phyloP scores from a whole-genome alignment of 2,888 invertebrate genomes.

The Hecatera dysodea region DNA sequence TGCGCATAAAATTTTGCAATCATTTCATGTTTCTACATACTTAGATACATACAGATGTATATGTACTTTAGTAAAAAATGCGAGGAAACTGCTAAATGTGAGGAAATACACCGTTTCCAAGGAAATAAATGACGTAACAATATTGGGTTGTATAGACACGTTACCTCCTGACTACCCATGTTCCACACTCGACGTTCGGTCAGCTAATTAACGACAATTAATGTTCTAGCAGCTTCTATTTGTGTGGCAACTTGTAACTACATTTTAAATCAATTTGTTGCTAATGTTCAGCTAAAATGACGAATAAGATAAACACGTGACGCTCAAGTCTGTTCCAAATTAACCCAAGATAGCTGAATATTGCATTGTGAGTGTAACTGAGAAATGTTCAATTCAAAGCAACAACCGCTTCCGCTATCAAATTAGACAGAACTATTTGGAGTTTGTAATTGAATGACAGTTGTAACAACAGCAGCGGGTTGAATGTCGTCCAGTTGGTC shows the following conservation, averaged over 20 bases:
- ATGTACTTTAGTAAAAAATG: neutral
- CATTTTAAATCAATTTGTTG: conserved; percentile 20
- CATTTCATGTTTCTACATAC: neutral
- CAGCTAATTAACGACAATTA: conserved; percentile 11
- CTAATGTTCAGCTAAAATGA: conserved; percentile 8
- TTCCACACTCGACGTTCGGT: neutral
- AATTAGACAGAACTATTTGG: conserved; percentile 39
- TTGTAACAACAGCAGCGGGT: conserved; percentile 16
- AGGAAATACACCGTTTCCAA: neutral
- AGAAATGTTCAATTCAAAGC: conserved; percentile 25
- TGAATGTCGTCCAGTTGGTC: conserved; percentile 23
- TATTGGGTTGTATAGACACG: conserved; percentile 7
- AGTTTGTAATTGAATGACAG: conserved; percentile 49
- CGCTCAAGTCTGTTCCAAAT: conserved; percentile 30
- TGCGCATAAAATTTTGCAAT: conserved; percentile 6
- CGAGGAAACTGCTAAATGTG: neutral
- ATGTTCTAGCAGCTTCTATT: conserved; percentile 1
- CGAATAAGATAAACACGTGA: conserved; percentile 41
- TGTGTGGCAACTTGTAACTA: neutral
- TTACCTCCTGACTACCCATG: neutral
- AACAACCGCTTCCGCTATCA: conserved; percentile 19
- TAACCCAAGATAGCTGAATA: conserved; percentile 33
- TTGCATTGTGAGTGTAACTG: conserved; percentile 8
- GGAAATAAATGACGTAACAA: conserved; percentile 7
- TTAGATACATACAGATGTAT: too few species aligned